These are phyloP conservation scores for Metridium senile DNA, from an alignment of 92 coral and sea anemone species.

Conservation along the genomic window DNA sequence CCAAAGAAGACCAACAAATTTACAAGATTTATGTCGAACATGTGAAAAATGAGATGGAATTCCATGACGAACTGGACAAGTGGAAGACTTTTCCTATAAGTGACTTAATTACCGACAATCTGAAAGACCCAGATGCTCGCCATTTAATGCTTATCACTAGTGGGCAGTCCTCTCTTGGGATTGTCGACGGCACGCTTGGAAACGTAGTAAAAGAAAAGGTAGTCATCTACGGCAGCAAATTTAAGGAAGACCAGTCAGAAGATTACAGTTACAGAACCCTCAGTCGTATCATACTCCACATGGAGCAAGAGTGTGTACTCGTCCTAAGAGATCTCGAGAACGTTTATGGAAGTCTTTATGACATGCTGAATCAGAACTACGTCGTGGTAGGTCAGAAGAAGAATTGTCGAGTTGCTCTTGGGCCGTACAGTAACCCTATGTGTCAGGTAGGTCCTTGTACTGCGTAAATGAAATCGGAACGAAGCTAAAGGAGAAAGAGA, in stretches of 20 bases:
- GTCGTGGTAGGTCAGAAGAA: conserved; percentile 46
- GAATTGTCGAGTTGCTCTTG: conserved; percentile 60
- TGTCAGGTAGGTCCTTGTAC: conserved; percentile 48
- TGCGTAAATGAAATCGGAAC: too few species aligned
- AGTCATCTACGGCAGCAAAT: conserved; percentile 49
- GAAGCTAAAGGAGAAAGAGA: too few species aligned
- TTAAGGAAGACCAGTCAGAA: conserved; percentile 55
- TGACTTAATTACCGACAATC: conserved; percentile 35
- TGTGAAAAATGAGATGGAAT: conserved; percentile 32
- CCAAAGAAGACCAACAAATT: conserved; percentile 56
- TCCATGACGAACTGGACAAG: conserved; percentile 19
- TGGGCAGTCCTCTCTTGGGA: conserved; percentile 54
- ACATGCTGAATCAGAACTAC: conserved; percentile 64
- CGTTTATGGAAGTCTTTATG: conserved; percentile 62
- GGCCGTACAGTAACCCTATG: conserved; percentile 64
- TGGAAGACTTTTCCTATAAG: conserved; percentile 35
- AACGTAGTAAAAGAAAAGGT: conserved; percentile 36
- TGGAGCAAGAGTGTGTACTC: conserved; percentile 59
- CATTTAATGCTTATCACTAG: conserved; percentile 64
- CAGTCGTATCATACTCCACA: conserved; percentile 53
- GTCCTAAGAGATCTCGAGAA: conserved; percentile 54
- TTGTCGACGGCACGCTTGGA: conserved; percentile 33
- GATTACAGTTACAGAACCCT: conserved; percentile 57
- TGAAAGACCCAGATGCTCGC: conserved; percentile 42
- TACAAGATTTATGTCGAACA: conserved; percentile 60